A percentile compares a stretch with the other conserved stretches of the same genome.
These are phyloP conservation scores for Tetramorium simillimum DNA, from an alignment of 1,140 invertebrate genomes.

Conservation along the genomic window DNA sequence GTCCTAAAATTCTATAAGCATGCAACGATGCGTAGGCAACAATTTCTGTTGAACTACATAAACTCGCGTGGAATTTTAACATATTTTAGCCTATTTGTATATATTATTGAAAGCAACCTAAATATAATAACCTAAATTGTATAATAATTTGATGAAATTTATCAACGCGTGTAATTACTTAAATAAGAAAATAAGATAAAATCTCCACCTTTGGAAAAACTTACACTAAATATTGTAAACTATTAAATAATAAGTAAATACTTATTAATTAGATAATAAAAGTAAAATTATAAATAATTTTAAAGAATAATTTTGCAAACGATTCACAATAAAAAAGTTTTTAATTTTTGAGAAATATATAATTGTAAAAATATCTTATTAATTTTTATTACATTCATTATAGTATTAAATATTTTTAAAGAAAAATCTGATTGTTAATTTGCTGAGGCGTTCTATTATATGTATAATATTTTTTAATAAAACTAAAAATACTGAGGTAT, in stretches of 20 bases:
- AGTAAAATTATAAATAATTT: background rate
- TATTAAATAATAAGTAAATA: background rate
- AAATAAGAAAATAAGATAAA: background rate
- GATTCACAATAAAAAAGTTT: background rate
- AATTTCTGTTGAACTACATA: slow-evolving; percentile 53
- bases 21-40: slow-evolving; percentile 40
- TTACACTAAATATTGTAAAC: background rate
- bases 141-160: background rate
- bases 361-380: background rate
- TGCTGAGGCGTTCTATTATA: too few relatives aligned
- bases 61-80: slow-evolving; percentile 30
- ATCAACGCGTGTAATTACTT: background rate
- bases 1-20: slow-evolving; percentile 60
- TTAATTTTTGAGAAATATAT: background rate
- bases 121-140: slow-evolving; percentile 7
- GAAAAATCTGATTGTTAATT: background rate
- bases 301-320: background rate
- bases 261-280: background rate
- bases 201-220: background rate
- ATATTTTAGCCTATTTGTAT: slow-evolving; percentile 30
- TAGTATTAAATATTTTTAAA: background rate
- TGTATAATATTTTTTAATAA: background rate
- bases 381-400: background rate
- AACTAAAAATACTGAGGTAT: background rate
- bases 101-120: background rate